Base-by-base conservation (phyloP, 2,888 invertebrate genomes). In the Stegophylla sp. region DNA sequence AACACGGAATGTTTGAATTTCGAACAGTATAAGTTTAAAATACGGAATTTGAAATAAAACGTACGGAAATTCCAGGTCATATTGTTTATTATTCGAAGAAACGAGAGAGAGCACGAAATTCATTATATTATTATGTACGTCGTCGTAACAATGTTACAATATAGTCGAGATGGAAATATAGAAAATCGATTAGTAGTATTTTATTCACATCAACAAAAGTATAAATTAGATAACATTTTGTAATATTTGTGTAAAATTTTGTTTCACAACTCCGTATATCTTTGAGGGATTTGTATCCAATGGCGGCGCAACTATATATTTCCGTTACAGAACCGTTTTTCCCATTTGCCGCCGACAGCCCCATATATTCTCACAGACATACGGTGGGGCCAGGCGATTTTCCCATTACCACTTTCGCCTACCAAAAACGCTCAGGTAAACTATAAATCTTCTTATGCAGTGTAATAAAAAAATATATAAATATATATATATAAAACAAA, bases 391-490 rank as follows among this genome's bases (percentile, higher is more conserved):
- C 23, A 4, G 61, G 51, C 79, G 79, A 79, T 71, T 79, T 79
- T 79, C 79, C 79, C 79, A 79, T 79, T 79, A 79, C 79, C 71
- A 34, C 79, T 51, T 79, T 71, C 48, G 79, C 79, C 71, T 43
- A 71, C 79, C 69, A 20, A 79, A 79, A 79, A 79, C 69, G 71
- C 71, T 71, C 79, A 79, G 79, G 79, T 79, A 79, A 79, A 71
- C 79, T 79, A 79, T 79, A 79, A 79, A 79, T 79, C 79, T 79
- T 71, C 69, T 79, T 79, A 71, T 71, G 71, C 41, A 61, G 71
- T 26, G 61, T 71, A 71, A 79, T 48, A 67, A 82, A 67, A 81
- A 73, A 53, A 75, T 53, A n/a, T 76, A 77, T 77, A 41, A 28
- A 51, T 51, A 56, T 12, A 66, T n/a, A 28, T 59, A 51, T 51